Evolutionary conservation across 2,113 vertebrate genomes (phyloP).

Genomic region (Mionectes macconnelli): DNA sequence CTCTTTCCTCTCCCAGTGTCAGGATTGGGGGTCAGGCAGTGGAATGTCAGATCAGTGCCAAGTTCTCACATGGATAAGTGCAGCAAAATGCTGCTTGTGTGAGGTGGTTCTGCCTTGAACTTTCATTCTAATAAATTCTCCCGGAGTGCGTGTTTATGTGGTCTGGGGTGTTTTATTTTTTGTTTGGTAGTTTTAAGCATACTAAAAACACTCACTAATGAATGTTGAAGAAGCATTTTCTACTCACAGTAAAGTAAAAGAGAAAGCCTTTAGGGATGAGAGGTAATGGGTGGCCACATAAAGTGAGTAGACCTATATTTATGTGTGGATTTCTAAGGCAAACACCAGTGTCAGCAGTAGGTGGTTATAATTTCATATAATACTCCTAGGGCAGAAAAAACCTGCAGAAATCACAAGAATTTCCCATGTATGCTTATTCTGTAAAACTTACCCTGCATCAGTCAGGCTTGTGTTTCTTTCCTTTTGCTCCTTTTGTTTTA

Average conservation of each 20-base stretch:
- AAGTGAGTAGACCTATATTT: not conserved
- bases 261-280: not conserved
- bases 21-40: not conserved
- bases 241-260: not conserved
- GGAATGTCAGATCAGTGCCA: constrained; percentile 21
- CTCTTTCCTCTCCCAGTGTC: not conserved
- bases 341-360: not conserved
- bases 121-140: not conserved
- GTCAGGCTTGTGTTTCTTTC: not conserved
- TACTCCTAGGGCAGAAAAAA: not conserved
- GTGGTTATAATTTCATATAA: not conserved
- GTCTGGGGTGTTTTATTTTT: not conserved
- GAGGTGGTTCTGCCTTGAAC: not conserved
- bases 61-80: not conserved
- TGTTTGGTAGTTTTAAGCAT: not conserved
- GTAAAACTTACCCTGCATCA: not conserved
- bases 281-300: not conserved
- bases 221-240: not conserved
- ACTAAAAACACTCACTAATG: constrained; percentile 6
- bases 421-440: not conserved
- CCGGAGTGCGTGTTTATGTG: not conserved
- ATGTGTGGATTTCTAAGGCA: not conserved
- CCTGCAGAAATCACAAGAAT: not conserved
- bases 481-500: not conserved
- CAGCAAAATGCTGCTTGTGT: not conserved